Evolutionary conservation across 2,797 vertebrate genomes (phyloP).

Genomic region (Meda fulgida): DNA sequence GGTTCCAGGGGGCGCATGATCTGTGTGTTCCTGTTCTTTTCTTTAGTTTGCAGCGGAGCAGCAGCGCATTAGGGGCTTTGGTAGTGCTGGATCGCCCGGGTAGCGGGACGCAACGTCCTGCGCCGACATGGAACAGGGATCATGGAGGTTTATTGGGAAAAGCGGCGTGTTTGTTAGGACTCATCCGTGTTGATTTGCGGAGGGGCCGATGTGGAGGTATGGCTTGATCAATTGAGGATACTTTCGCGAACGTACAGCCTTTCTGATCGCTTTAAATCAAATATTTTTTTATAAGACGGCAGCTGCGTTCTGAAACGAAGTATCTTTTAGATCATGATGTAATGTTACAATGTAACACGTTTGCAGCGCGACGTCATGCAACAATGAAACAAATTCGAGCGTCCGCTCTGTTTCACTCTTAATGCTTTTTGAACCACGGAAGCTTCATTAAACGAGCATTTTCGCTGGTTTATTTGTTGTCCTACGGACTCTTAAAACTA

Average conservation of each 20-base stretch:
- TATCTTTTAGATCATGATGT: constrained; percentile 38
- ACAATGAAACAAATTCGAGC: not conserved
- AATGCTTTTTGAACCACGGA: constrained; percentile 12
- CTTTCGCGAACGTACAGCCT: constrained; percentile 33
- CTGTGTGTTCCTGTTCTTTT: constrained; percentile 19
- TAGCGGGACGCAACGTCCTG: constrained; percentile 50
- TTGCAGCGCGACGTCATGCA: not conserved
- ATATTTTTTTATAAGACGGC: constrained; percentile 92
- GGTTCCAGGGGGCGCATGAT: constrained; percentile 70
- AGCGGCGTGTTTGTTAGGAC: not conserved
- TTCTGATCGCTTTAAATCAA: constrained; percentile 48
- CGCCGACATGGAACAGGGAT: constrained; percentile 40
- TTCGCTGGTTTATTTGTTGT: not conserved
- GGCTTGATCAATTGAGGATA: constrained; percentile 39
- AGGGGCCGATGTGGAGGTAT: constrained; percentile 38
- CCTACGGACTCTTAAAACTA: not conserved
- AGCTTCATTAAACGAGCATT: constrained; percentile 29
- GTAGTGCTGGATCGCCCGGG: constrained; percentile 51
- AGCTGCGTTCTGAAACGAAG: constrained; percentile 78
- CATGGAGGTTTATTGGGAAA: constrained; percentile 27
- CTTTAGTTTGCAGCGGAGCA: constrained; percentile 53
- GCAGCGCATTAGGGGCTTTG: constrained; percentile 44
- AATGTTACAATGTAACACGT: constrained; percentile 16
- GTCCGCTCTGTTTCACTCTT: not conserved
- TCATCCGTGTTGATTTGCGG: not conserved